Percentiles rank a stretch among this genome's conserved stretches.
Evolutionary conservation across 2,888 invertebrate species (phyloP).

Genomic region (Mechanitis mazaeus): DNA sequence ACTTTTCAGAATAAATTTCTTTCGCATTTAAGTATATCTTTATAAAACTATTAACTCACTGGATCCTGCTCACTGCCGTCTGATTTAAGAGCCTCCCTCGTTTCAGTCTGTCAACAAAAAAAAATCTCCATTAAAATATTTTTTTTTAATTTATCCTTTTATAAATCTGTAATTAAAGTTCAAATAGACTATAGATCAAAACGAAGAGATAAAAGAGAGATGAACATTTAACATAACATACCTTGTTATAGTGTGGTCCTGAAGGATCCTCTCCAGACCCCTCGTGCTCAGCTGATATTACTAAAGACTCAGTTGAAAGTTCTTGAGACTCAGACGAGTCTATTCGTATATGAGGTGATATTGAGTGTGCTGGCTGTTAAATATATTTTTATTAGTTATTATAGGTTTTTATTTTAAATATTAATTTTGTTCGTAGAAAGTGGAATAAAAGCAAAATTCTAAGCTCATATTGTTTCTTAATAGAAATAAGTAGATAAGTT

Average conservation of each 20-base stretch:
- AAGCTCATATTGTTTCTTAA: too few relatives aligned
- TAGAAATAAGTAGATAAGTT: background rate
- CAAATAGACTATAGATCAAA: background rate
- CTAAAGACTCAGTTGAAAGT: slow-evolving; percentile 46
- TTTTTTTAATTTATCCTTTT: too few relatives aligned
- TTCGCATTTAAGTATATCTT: too few relatives aligned
- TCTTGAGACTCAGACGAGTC: slow-evolving; percentile 52
- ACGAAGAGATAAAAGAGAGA: background rate
- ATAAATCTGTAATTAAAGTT: background rate
- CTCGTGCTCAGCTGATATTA: slow-evolving; percentile 52
- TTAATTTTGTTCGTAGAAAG: too few relatives aligned
- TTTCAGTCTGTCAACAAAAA: slow-evolving; percentile 72
- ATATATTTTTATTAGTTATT: background rate
- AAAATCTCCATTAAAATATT: too few relatives aligned
- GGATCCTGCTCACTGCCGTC: slow-evolving; percentile 87
- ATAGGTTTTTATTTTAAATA: background rate
- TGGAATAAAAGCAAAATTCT: too few relatives aligned
- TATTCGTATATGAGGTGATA: slow-evolving; percentile 29
- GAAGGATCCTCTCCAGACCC: slow-evolving; percentile 69
- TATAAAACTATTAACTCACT: slow-evolving; percentile 68
- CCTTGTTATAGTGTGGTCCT: slow-evolving; percentile 37
- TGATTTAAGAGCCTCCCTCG: slow-evolving; percentile 83
- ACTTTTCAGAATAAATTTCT: background rate
- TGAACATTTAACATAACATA: background rate
- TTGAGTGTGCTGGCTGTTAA: slow-evolving; percentile 28